phyloP scores from a whole-genome alignment of 2,113 vertebrate genomes.

The Arizona elegans region DNA sequence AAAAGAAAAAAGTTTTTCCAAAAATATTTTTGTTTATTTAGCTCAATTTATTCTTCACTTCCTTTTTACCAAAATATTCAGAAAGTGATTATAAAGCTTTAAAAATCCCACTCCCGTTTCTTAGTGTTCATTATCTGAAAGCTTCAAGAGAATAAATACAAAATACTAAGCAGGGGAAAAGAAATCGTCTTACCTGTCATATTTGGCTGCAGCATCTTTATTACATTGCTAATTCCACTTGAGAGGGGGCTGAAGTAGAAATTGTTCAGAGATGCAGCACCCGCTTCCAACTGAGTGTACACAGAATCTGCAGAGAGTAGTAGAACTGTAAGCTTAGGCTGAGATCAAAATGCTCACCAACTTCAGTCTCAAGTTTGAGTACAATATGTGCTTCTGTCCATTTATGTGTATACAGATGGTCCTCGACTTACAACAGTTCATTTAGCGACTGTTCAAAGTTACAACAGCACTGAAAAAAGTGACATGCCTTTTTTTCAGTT shows the following conservation, averaged over 20 bases:
- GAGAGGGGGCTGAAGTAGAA: conserved; percentile 85
- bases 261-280: conserved; percentile 79
- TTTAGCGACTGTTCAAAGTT: no score
- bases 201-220: conserved; percentile 85
- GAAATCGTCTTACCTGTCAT: conserved; percentile 73
- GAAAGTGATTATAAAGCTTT: not conserved
- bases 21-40: not conserved
- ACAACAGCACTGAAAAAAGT: no score
- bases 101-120: not conserved
- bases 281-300: conserved; percentile 82
- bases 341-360: not conserved
- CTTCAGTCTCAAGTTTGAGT: no score
- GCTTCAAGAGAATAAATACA: conserved; percentile 5
- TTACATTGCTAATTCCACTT: conserved; percentile 79
- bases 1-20: not conserved
- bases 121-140: not conserved
- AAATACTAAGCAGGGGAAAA: not conserved
- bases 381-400: not conserved
- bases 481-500: no score
- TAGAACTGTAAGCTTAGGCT: not conserved
- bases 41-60: not conserved
- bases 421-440: no score
- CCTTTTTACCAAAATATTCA: not conserved
- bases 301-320: conserved; percentile 68
- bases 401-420: no score